Base-by-base conservation (phyloP, 2,797 vertebrate species). In the Morelia viridis region DNA sequence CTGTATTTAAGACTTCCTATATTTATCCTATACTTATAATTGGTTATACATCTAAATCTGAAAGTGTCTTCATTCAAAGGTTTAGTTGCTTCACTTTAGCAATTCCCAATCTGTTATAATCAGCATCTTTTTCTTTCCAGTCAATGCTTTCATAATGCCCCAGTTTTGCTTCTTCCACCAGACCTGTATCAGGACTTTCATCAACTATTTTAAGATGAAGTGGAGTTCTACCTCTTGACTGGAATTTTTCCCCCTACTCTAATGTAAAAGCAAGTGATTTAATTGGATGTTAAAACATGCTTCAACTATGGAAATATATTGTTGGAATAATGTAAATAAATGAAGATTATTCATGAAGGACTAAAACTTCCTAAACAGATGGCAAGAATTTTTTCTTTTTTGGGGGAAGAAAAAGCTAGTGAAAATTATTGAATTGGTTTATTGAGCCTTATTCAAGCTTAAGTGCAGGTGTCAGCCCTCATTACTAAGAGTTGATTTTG, bases 291-390 rank as follows among this genome's bases (percentile, higher is more conserved):
- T 57, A 68, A 89, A 92, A 85, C 50, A 92, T 86, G 61, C 22
- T 76, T 88, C 85, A 90, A 87, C 22, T 92, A 85, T 92, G 57
- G 22, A 87, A 92, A 87, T 89, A 84, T 9, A 76, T 88, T 58
- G 58, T 50, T 89, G 28, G 7, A 88, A 80, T 50, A 89, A 88
- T 92, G 53, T 89, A 87, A 95, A 92, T 58, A 83, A 80, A 84
- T 90, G 0, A 6, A 6, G 56, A 13, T 0, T 0, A 46, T 91
- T 95, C 5, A 28, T 90, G 93, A 92, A 80, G 46, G 87, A 84
- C 61, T 57, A 95, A 92, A 89, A n/a, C 35, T 62, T 93, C 2
- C 46, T 90, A 5, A 0, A 0, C 62, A 92, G 83, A 76, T 92
- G 89, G 88, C 88, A 86, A 60, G 31, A 57, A 71, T 62, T 80